Base-by-base conservation (phyloP, 2,113 vertebrate species). In the Cavia aperea region DNA sequence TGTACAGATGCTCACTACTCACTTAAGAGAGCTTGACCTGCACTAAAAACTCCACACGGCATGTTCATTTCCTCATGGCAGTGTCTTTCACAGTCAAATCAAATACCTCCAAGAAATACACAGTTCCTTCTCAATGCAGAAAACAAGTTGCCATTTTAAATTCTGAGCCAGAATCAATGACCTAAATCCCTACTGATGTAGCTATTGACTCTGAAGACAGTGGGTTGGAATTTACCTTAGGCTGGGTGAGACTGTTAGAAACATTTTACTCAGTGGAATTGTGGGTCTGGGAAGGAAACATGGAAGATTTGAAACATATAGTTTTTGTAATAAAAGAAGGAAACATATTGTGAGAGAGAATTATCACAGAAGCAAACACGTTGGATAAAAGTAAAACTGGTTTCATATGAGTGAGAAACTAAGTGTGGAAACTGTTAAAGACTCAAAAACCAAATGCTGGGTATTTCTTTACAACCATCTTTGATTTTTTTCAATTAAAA, bases 381-480 rank as follows among this genome's bases (percentile, higher is more conserved):
- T n/a, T 70, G 58, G 3, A 81, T 56, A 39, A 88, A 90, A 79
- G 78, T 31, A 86, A 72, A 95, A 58, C 84, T 81, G 36, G 31
- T 63, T 94, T 56, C 63, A 92, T 92, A 72, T 5, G 31, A 66
- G 26, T n/a, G 19, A 91, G 56, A 91, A 91, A 82, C 65, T 58
- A 9, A 87, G 18, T n/a, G 70, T 1, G 6, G 12, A 63, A 87
- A 65, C 23, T 23, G 54, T n/a, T 60, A 83, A 89, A 89, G 21
- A 11, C 11, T 83, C 79, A 88, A 82, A 73, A 89, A 68, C 21
- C 36, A 87, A 84, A 82, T 88, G 36, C 24, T 65, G 66, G 24
- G 23, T 62, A 56, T 88, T 33, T 54, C 58, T 81, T 82, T 39
- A 88, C 78, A 90, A 62, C 33, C 46, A 85, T n/a, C 65, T 86